Evolutionary conservation across 2,797 vertebrate genomes (phyloP), one percentile per base, ranked within the genome.

Genomic region (Enteromius afrohamiltoni): DNA sequence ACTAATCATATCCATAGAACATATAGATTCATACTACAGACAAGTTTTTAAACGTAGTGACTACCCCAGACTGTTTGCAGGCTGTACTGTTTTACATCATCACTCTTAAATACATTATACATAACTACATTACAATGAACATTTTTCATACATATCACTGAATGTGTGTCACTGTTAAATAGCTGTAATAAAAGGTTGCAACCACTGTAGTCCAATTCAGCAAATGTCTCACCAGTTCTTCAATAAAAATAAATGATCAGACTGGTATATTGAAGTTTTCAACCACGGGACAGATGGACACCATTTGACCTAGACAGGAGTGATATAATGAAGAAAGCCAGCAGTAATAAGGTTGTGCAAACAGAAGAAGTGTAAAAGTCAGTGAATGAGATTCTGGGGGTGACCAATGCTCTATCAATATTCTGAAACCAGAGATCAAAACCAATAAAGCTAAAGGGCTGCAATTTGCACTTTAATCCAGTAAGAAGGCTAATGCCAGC

Each of bases 391-490:
- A 42, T 65, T 77, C 16, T 58, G 51, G 29, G 78, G 29, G 78
- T 1, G 37, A 49, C 45, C 76, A 67, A 17, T 40, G 45, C 55
- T 47, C 55, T 73, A 70, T 65, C 74, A 60, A 62, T 73, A 78
- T 49, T 47, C 60, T 40, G n/a, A 23, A 58, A n/a, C 26, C 74
- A 29, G n/a, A 37, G 51, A 62, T 83, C 37, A 69, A 70, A 69
- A 60, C 65, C 11, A 71, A 78, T 37, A 75, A 75, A 51, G n/a
- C 55, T 37, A 70, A 83, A 75, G 23, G 83, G 19, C 47, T 83
- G 29, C 34, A 10, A 42, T 79, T 69, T n/a, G 64, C 34, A 42
- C 60, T 17, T 3, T 83, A 67, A 87, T 83, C 65, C 55, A 71
- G 19, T 34, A 13, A 75, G 75, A 80, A 70, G 34, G 60, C 58